Evolutionary conservation across 2,113 vertebrate genomes (phyloP).

Genomic region (Tetraodon nigroviridis): DNA sequence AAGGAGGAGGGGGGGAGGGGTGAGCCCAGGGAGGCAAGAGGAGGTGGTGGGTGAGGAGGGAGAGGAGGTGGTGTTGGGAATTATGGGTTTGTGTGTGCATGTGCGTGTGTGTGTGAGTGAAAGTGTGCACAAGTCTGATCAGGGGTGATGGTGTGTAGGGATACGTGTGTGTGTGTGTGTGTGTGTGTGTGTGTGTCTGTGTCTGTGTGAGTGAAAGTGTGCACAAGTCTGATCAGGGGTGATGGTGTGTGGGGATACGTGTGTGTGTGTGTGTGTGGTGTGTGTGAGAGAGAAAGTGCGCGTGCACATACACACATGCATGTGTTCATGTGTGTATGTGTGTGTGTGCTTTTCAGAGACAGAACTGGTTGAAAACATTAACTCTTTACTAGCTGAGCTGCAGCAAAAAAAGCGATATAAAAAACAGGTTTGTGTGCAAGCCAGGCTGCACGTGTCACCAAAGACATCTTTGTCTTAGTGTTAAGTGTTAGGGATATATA

Average conservation of each 20-base stretch:
- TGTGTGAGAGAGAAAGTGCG: conserved; percentile 19
- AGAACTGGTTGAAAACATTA: conserved; percentile 73
- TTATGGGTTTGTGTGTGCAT: conserved; percentile 48
- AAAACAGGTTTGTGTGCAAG: conserved; percentile 41
- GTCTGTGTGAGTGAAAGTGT: conserved; percentile 2
- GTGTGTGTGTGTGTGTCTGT: conserved; percentile 43
- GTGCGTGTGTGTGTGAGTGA: conserved; percentile 39
- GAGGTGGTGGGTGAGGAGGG: conserved; percentile 35
- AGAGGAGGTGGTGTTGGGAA: conserved; percentile 43
- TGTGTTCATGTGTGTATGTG: conserved; percentile 14
- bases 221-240: not conserved
- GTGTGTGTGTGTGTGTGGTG: not conserved
- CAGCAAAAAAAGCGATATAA: conserved; percentile 46
- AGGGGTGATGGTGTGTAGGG: conserved; percentile 21
- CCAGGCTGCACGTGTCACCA: conserved; percentile 17
- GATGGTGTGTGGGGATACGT: conserved; percentile 4
- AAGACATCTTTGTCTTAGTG: too few species aligned
- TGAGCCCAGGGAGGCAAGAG: conserved; percentile 51
- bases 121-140: conserved; percentile 23
- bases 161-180: conserved; percentile 39
- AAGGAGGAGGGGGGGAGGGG: conserved; percentile 16
- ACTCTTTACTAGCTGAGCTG: conserved; percentile 62
- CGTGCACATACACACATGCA: conserved; percentile 32
- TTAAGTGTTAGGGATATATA: too few species aligned
- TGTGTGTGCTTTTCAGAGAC: conserved; percentile 53